A percentile compares a stretch with the other conserved stretches of the same genome.
Evolutionary conservation across 2,113 vertebrate genomes (phyloP).

Genomic region (Synchiropus splendidus): DNA sequence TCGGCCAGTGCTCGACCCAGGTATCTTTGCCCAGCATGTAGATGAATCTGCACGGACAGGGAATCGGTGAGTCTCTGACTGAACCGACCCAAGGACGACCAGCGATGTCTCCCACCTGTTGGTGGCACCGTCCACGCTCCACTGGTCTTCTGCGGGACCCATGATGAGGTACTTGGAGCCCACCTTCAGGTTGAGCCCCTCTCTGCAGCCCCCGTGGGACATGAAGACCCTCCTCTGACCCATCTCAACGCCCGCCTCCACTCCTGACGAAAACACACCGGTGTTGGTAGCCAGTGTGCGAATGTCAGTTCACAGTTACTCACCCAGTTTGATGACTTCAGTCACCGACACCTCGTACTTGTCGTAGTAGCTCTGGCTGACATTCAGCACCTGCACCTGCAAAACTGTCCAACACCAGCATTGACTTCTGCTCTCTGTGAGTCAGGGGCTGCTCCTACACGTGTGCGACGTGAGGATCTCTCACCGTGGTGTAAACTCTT

Average conservation of each 20-base stretch:
- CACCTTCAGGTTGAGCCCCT: slow-evolving; percentile 35
- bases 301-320: background rate
- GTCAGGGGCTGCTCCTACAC: background rate
- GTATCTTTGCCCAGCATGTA: slow-evolving; percentile 61
- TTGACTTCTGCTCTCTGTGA: no score
- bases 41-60: slow-evolving; percentile 33
- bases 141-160: slow-evolving; percentile 52
- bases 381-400: slow-evolving; percentile 50
- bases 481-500: slow-evolving; percentile 57
- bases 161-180: slow-evolving; percentile 64
- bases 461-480: background rate
- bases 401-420: slow-evolving; percentile 41
- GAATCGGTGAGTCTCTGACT: no score
- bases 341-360: slow-evolving; percentile 63
- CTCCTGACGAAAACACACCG: slow-evolving; percentile 25
- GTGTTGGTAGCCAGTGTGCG: background rate
- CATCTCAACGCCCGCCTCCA: slow-evolving; percentile 38
- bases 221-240: slow-evolving; percentile 53
- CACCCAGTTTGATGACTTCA: slow-evolving; percentile 62
- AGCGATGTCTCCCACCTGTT: slow-evolving; percentile 28
- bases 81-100: no score
- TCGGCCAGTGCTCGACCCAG: slow-evolving; percentile 66
- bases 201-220: slow-evolving; percentile 62
- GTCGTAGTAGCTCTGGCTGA: slow-evolving; percentile 59
- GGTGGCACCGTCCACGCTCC: slow-evolving; percentile 36